A percentile compares a stretch with the other conserved stretches of the same genome.
Conservation (phyloP, 1,140 invertebrate genomes). For the Apis mellifera region DNA sequence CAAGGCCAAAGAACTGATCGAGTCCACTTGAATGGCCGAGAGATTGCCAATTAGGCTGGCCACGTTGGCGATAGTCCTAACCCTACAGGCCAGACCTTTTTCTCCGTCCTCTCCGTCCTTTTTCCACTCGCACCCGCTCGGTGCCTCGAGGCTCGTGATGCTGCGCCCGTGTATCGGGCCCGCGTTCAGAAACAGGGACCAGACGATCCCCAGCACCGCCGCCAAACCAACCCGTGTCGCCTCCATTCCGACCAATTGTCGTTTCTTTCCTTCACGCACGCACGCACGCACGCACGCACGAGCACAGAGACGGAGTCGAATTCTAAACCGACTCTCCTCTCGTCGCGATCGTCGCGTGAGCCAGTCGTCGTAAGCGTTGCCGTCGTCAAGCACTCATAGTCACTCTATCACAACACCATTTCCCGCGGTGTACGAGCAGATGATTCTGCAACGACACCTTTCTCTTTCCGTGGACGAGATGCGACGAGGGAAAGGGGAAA, state of each 20-base stretch:
- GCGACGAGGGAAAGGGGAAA: too few species aligned
- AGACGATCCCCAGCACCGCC: constrained; percentile 33
- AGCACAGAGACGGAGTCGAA: too few species aligned
- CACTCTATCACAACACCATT: constrained; percentile 20
- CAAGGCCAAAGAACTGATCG: constrained; percentile 85
- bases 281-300: background rate
- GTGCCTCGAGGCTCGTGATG: constrained; percentile 80
- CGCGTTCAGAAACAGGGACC: constrained; percentile 53
- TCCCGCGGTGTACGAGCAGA: background rate
- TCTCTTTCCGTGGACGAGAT: too few species aligned
- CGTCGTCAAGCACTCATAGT: constrained; percentile 52
- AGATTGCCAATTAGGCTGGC: constrained; percentile 87
- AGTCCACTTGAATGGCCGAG: constrained; percentile 85
- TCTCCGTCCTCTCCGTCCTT: constrained; percentile 74
- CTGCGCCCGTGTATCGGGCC: constrained; percentile 60
- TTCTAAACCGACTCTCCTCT: background rate
- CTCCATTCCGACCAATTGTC: constrained; percentile 25
- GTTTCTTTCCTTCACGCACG: background rate
- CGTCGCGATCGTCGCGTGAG: constrained; percentile 13
- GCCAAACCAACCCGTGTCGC: background rate
- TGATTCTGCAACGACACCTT: background rate
- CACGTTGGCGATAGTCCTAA: constrained; percentile 87
- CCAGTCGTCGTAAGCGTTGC: background rate
- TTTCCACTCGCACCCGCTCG: constrained; percentile 86
- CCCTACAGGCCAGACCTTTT: constrained; percentile 85